These are phyloP conservation scores for Anastrepha ludens DNA, from an alignment of 1,140 invertebrate species.

Conservation along the genomic window DNA sequence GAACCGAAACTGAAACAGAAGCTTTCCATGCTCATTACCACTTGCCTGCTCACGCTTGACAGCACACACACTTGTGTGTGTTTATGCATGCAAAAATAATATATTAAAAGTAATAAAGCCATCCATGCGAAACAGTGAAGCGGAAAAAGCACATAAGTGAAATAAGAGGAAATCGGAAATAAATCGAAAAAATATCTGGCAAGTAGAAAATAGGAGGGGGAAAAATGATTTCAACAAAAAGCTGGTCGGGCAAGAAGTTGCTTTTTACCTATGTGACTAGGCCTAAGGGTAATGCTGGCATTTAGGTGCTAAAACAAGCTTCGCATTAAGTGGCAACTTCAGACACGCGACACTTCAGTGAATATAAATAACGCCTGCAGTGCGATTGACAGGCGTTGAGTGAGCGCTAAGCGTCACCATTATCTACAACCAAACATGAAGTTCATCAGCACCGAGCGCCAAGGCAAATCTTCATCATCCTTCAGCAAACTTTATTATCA, in stretches of 20 bases:
- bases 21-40: conserved; percentile 36
- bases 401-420: conserved; percentile 15
- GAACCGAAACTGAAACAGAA: conserved; percentile 21
- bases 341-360: conserved; percentile 47
- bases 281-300: conserved; percentile 8
- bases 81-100: neutral
- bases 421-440: neutral
- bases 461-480: too few species aligned
- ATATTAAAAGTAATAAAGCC: conserved; percentile 31
- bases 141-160: conserved; percentile 13
- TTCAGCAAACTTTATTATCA: too few species aligned
- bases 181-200: neutral
- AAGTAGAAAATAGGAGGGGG: neutral
- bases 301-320: conserved; percentile 11
- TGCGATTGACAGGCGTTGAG: conserved; percentile 47
- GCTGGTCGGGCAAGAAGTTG: neutral
- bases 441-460: neutral
- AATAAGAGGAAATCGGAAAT: neutral
- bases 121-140: neutral
- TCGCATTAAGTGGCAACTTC: conserved; percentile 44
- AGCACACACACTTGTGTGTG: neutral
- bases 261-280: neutral
- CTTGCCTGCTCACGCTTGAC: neutral
- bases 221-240: neutral
- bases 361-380: conserved; percentile 34